Evolutionary conservation across 1,140 invertebrate species (phyloP).

Genomic region (Potamilus streckersoni): DNA sequence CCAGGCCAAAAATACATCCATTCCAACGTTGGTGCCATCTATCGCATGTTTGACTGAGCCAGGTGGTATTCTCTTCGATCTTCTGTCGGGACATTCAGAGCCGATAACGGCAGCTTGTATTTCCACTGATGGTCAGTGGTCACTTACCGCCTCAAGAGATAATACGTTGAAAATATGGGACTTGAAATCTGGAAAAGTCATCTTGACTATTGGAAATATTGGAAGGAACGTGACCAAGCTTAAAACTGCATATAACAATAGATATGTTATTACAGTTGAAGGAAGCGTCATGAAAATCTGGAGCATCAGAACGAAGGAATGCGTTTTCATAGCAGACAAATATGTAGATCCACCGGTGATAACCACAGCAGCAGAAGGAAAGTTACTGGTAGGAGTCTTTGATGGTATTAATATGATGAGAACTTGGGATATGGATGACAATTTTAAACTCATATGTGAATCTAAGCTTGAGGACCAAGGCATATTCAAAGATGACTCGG

Average conservation of each 20-base stretch:
- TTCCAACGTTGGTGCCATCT: conserved; percentile 59
- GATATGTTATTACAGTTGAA: conserved; percentile 54
- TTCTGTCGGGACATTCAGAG: conserved; percentile 60
- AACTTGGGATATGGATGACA: conserved; percentile 53
- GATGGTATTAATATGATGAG: conserved; percentile 60
- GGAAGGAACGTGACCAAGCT: conserved; percentile 54
- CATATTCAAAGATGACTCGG: conserved; percentile 55
- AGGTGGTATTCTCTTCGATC: conserved; percentile 60
- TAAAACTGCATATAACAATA: conserved; percentile 46
- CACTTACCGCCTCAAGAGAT: conserved; percentile 59
- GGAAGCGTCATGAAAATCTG: conserved; percentile 54
- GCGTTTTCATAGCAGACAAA: conserved; percentile 44
- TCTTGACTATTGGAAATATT: conserved; percentile 55
- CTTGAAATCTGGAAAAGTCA: conserved; percentile 56
- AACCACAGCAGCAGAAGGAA: conserved; percentile 51
- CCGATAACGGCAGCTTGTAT: conserved; percentile 59
- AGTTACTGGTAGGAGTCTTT: conserved; percentile 56
- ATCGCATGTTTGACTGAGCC: conserved; percentile 60
- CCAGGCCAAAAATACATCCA: conserved; percentile 50
- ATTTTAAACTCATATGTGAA: conserved; percentile 42
- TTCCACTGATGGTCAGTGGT: conserved; percentile 59
- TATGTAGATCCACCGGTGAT: conserved; percentile 58
- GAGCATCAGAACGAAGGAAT: conserved; percentile 45
- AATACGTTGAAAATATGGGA: conserved; percentile 65
- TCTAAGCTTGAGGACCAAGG: conserved; percentile 43